Percentiles rank a stretch among this genome's conserved stretches.
Conservation (phyloP, 2,113 vertebrate genomes). For the Onychorhynchus coronatus region DNA sequence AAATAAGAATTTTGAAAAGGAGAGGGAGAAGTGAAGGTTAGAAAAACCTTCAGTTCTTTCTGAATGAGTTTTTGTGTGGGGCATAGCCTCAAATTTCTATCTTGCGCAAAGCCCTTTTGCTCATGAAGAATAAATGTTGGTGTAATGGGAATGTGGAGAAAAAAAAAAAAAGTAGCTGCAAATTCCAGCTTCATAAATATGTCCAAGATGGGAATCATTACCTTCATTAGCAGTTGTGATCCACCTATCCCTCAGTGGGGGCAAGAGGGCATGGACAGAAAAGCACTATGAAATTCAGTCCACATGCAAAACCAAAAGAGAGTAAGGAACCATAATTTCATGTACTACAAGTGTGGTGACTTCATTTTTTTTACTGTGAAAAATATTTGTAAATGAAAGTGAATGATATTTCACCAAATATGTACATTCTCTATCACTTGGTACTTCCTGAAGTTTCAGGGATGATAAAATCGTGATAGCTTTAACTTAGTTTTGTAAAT, state of each 20-base stretch:
- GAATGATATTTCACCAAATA: background rate
- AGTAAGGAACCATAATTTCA: background rate
- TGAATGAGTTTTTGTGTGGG: background rate
- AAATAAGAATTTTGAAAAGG: background rate
- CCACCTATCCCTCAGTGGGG: fast-evolving
- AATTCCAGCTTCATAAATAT: background rate
- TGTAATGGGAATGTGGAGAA: background rate
- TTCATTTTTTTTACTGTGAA: background rate
- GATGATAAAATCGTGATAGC: background rate
- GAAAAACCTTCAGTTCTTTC: background rate
- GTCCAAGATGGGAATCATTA: background rate
- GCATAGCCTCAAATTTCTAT: background rate
- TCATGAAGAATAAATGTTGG: background rate
- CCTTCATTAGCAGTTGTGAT: background rate
- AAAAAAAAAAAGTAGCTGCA: background rate
- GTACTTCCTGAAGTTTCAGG: background rate
- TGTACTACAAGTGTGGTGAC: background rate
- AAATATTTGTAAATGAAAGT: background rate
- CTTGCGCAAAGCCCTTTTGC: background rate
- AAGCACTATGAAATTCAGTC: background rate
- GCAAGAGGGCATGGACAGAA: background rate
- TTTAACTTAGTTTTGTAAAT: background rate
- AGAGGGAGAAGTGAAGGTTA: background rate
- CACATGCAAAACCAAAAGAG: background rate
- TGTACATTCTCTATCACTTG: background rate